A percentile compares a stretch with the other conserved stretches of the same genome.
These are phyloP conservation scores for Caenorhabditis uteleia DNA, from an alignment of 2,888 invertebrate genomes.

Conservation along the genomic window DNA sequence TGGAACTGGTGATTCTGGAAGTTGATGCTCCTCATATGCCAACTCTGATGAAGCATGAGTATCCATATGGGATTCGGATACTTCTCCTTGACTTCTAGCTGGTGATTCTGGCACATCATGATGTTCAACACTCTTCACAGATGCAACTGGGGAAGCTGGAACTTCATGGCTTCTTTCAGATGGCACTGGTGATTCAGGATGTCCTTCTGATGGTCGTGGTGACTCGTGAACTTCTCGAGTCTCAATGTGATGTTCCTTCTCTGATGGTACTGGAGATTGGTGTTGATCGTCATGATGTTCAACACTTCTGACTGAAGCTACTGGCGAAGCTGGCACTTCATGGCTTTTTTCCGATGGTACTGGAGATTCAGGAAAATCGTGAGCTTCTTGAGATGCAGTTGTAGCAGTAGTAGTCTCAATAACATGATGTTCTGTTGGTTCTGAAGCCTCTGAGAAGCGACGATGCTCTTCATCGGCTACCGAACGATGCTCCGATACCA, in stretches of 20 bases:
- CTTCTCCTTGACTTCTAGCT: too few relatives aligned
- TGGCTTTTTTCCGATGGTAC: neutral
- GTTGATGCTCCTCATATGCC: constrained; percentile 10
- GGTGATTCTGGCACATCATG: constrained; percentile 1
- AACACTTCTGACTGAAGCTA: constrained; percentile 6
- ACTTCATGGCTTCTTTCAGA: constrained; percentile 7
- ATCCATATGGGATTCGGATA: constrained; percentile 9
- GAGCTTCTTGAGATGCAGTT: constrained; percentile 7
- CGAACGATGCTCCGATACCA: too few relatives aligned
- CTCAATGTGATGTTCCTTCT: neutral
- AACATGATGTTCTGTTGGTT: neutral
- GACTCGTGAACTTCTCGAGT: constrained; percentile 4
- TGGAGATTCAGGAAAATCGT: too few relatives aligned
- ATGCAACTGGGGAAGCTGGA: neutral
- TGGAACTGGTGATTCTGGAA: constrained; percentile 6
- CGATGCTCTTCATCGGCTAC: too few relatives aligned
- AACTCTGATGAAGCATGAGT: too few relatives aligned
- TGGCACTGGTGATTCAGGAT: neutral
- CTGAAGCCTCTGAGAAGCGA: too few relatives aligned
- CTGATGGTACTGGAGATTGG: neutral
- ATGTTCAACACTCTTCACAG: neutral
- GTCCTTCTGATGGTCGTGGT: neutral
- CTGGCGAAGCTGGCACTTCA: neutral
- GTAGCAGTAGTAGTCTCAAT: constrained; percentile 18
- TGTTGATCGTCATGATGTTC: neutral